phyloP scores from a whole-genome alignment of 2,797 vertebrate species.

The Lagodon rhomboides region DNA sequence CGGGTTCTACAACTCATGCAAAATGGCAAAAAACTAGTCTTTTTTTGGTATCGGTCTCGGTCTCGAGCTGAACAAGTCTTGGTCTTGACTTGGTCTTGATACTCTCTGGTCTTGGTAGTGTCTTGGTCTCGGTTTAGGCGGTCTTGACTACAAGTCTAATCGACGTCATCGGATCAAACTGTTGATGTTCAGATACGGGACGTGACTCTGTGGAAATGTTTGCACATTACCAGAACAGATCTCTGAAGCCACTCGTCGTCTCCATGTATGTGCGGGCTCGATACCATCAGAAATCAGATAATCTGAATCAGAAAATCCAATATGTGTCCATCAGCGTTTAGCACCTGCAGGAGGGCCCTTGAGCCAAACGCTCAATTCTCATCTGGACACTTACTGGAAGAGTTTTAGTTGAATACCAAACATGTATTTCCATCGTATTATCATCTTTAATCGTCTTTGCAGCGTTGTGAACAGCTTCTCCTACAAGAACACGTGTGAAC shows the following conservation, averaged over 20 bases:
- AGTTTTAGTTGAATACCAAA: neutral
- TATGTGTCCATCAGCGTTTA: constrained; percentile 33
- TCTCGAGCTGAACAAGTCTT: no score
- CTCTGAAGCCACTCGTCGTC: constrained; percentile 29
- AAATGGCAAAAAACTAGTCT: no score
- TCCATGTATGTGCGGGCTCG: constrained; percentile 9
- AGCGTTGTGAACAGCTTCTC: neutral
- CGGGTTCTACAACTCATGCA: no score
- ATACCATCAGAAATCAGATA: constrained; percentile 42
- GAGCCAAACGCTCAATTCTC: constrained; percentile 8
- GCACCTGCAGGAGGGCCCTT: constrained; percentile 4
- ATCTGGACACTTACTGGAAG: neutral
- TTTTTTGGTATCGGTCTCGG: no score
- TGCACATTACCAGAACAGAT: constrained; percentile 45
- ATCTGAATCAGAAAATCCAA: constrained; percentile 35
- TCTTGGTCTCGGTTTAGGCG: no score
- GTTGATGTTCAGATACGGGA: neutral
- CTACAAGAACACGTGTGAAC: neutral
- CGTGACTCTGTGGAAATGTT: constrained; percentile 15
- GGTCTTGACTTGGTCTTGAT: no score
- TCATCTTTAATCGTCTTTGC: neutral
- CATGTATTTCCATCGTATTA: neutral
- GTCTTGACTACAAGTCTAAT: no score
- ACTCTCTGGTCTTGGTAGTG: no score
- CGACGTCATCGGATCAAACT: neutral